Percentiles rank a stretch among this genome's conserved stretches.
These are phyloP conservation scores for Dendrophyllia cribrosa DNA, from an alignment of 64 coral and sea anemone species.

Conservation along the genomic window DNA sequence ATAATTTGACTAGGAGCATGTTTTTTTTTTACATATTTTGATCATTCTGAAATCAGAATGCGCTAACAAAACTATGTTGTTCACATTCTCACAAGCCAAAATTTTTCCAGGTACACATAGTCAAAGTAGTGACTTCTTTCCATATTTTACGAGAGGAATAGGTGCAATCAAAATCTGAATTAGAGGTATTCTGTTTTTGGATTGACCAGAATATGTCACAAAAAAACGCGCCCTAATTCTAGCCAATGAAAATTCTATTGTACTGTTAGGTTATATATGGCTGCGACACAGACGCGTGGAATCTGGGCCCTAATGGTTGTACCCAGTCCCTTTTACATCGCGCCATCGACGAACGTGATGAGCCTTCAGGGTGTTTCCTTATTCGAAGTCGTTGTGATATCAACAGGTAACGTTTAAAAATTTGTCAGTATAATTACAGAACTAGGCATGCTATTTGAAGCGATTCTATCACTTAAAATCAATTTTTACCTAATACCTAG, in stretches of 20 bases:
- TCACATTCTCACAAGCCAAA: too few relatives aligned
- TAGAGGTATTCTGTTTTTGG: background rate
- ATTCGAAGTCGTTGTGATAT: conserved; percentile 94
- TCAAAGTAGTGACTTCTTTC: too few relatives aligned
- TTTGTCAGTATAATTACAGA: background rate
- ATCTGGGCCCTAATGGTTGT: conserved; percentile 92
- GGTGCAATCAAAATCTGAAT: too few relatives aligned
- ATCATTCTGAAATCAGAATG: too few relatives aligned
- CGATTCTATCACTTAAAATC: too few relatives aligned
- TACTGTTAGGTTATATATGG: conserved; percentile 69
- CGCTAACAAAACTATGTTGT: too few relatives aligned
- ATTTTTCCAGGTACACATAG: too few relatives aligned
- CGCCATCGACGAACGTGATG: conserved; percentile 84
- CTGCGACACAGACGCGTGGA: conserved; percentile 93
- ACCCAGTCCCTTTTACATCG: conserved; percentile 97
- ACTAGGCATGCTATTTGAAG: background rate
- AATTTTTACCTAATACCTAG: too few relatives aligned
- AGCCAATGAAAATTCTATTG: background rate
- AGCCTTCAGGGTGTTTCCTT: conserved; percentile 81
- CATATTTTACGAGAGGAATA: too few relatives aligned
- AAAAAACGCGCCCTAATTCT: too few relatives aligned
- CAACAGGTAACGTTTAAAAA: conserved; percentile 70
- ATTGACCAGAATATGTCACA: background rate
- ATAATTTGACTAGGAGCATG: too few relatives aligned
- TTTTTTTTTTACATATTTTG: too few relatives aligned